These are phyloP conservation scores for Hymenochirus boettgeri DNA, from an alignment of 2,113 vertebrate genomes.

Conservation along the genomic window DNA sequence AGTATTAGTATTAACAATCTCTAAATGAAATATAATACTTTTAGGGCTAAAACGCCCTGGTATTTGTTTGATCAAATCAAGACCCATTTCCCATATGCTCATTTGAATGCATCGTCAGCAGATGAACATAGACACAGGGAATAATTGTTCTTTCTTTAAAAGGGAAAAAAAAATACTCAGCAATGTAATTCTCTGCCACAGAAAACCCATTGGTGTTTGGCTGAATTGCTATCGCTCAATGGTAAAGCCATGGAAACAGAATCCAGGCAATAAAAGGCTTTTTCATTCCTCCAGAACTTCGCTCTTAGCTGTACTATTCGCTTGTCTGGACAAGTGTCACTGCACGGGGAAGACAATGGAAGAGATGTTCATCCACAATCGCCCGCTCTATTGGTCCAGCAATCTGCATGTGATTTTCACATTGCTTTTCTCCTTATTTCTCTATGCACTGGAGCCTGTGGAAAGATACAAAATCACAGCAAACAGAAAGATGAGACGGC, in stretches of 20 bases:
- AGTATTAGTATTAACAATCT: no score
- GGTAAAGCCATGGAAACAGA: slow-evolving; percentile 31
- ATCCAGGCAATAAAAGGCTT: slow-evolving; percentile 14
- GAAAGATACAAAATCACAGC: background rate
- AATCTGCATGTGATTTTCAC: background rate
- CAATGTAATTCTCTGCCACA: slow-evolving; percentile 7
- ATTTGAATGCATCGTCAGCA: slow-evolving; percentile 1
- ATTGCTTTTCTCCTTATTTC: background rate
- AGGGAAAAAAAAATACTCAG: background rate
- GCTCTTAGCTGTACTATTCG: slow-evolving; percentile 9
- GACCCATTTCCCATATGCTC: background rate
- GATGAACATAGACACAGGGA: slow-evolving; percentile 8
- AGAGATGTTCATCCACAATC: slow-evolving; percentile 11
- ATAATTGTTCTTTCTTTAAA: slow-evolving; percentile 7
- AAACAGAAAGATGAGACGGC: no score
- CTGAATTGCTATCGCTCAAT: slow-evolving; percentile 27
- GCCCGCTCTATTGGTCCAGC: slow-evolving; percentile 1
- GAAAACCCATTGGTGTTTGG: slow-evolving; percentile 15
- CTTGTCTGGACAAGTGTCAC: slow-evolving; percentile 11
- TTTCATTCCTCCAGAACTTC: slow-evolving; percentile 14
- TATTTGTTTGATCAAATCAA: no score
- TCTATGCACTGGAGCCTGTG: background rate
- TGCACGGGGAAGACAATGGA: slow-evolving; percentile 19
- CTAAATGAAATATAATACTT: no score
- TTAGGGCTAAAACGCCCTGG: no score